Evolutionary conservation across 2,888 invertebrate genomes (phyloP), one percentile per base, ranked within the genome.

Genomic region (Hirtodrosophila trivittata): DNA sequence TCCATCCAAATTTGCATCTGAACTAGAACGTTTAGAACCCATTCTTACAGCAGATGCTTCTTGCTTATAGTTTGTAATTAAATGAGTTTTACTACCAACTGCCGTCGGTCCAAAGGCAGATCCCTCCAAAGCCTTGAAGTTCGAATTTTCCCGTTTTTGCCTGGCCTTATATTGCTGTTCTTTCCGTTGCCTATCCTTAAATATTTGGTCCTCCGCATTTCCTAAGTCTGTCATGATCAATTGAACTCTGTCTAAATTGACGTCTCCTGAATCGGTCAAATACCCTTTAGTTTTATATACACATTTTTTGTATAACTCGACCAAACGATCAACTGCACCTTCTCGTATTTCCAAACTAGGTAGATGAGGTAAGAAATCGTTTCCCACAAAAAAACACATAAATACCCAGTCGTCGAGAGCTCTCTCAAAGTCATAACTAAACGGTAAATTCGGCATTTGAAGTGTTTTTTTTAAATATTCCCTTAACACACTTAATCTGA

Each of bases 331-430:
- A 42, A 99, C 98, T 0, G 99, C 98, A 0, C 96, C 96, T 92
- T 99, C 98, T 42, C 98, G 93, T 87, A 99, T 99, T 93, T 99
- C 99, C 77, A 99, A 91, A 46, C 98, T 98, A 3, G 99, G 99
- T 72, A 99, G 92, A 92, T 99, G 99, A 0, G 99, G 99, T 81
- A 99, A 91, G 89, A 99, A 99, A 91, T 99, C 99, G 89, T 99
- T 99, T 42, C 99, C 99, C 47, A 99, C 98, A 91, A 99, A 99
- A 92, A 99, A 99, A 89, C 99, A 99, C 97, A 99, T 98, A 87
- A 95, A 95, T 3, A 95, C 99, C 99, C 99, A 99, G 91, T 99
- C 99, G 89, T 99, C 99, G 10, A 99, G 90, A 0, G 95, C 97
- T 54, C 99, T 92, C 86, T 99, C 99, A 90, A 99, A 97, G 89